phyloP scores from a whole-genome alignment of 2,888 invertebrate genomes.

The Operophtera brumata region DNA sequence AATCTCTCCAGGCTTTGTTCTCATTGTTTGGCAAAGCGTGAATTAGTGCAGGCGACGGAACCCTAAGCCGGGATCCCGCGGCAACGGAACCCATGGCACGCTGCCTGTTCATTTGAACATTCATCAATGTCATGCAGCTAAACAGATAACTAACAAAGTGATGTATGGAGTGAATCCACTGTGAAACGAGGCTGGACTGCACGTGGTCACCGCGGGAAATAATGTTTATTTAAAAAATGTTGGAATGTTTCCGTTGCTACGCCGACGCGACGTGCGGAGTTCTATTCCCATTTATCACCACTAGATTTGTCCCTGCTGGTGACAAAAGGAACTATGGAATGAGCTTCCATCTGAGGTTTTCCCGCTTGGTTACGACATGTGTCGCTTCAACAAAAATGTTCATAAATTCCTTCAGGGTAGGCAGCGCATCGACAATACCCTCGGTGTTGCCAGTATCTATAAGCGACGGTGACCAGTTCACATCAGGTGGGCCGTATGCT shows the following conservation, averaged over 20 bases:
- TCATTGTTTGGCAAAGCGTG: slow-evolving; percentile 45
- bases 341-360: too few relatives aligned
- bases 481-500: too few relatives aligned
- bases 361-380: too few relatives aligned
- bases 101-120: slow-evolving; percentile 56
- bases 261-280: slow-evolving; percentile 14
- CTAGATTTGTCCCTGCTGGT: too few relatives aligned
- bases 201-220: slow-evolving; percentile 40
- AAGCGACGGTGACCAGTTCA: too few relatives aligned
- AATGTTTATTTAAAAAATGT: slow-evolving; percentile 33
- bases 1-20: slow-evolving; percentile 41
- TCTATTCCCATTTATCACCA: too few relatives aligned
- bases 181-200: slow-evolving; percentile 53
- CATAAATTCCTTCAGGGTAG: too few relatives aligned
- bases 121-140: slow-evolving; percentile 64
- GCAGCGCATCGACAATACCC: too few relatives aligned
- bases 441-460: too few relatives aligned
- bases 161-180: slow-evolving; percentile 64
- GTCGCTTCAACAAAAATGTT: too few relatives aligned
- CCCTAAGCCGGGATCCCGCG: slow-evolving; percentile 24
- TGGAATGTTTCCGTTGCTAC: slow-evolving; percentile 10
- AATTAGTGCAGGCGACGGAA: slow-evolving; percentile 43
- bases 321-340: too few relatives aligned
- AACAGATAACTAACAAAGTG: slow-evolving; percentile 70
- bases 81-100: slow-evolving; percentile 41